These are phyloP conservation scores for Tragelaphus scriptus DNA, from an alignment of 2,113 vertebrate species.

Conservation along the genomic window DNA sequence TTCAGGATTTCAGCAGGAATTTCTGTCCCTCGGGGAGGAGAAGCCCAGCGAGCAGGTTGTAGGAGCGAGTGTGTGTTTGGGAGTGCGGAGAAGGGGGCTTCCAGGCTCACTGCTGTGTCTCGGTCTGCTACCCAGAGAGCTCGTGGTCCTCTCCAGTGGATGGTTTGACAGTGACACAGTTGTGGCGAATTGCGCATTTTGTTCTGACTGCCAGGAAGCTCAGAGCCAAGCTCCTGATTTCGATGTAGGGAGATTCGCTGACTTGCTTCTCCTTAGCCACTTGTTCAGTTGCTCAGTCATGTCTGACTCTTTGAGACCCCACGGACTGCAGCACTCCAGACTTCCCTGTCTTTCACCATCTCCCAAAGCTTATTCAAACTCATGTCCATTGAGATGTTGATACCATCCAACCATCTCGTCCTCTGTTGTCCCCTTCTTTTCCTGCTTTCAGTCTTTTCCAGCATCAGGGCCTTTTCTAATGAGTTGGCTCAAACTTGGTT, in stretches of 20 bases:
- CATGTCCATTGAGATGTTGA: not conserved
- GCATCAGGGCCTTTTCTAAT: not conserved
- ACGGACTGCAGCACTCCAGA: not conserved
- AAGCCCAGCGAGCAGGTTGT: not conserved
- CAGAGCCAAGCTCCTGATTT: not conserved
- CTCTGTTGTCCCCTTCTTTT: not conserved
- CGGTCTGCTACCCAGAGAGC: not conserved
- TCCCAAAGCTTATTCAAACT: not conserved
- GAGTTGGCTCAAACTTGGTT: not conserved
- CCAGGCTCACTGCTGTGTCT: not conserved
- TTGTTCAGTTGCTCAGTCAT: not conserved
- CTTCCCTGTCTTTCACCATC: not conserved
- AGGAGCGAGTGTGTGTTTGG: not conserved
- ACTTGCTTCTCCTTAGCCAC: not conserved
- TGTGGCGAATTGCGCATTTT: not conserved
- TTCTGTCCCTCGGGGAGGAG: not conserved
- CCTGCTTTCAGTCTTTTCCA: not conserved
- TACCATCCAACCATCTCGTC: not conserved
- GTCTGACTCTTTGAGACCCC: not conserved
- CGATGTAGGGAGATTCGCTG: not conserved
- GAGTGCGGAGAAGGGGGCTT: not conserved
- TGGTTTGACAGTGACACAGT: not conserved
- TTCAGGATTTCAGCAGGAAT: not conserved
- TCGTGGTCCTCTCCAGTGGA: not conserved
- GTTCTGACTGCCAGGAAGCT: not conserved